These are phyloP conservation scores for Anagrus nilaparvatae DNA, from an alignment of 1,140 invertebrate species.

Conservation along the genomic window DNA sequence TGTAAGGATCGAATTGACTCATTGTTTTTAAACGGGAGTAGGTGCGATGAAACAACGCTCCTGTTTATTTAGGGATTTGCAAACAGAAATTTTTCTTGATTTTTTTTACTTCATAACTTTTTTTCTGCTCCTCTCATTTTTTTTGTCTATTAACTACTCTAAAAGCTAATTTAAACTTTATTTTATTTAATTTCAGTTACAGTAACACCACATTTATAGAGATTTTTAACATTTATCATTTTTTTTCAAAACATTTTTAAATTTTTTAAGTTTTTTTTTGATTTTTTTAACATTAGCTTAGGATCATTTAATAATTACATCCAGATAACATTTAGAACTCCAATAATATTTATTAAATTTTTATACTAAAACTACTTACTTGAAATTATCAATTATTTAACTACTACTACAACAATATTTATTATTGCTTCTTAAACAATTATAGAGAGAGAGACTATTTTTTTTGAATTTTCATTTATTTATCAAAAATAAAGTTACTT, in stretches of 20 bases:
- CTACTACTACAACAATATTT: too few species aligned
- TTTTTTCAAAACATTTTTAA: slow-evolving; percentile 1
- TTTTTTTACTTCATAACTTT: slow-evolving; percentile 1
- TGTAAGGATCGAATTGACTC: slow-evolving; percentile 39
- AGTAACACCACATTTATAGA: too few species aligned
- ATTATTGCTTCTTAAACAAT: too few species aligned
- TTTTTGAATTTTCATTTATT: too few species aligned
- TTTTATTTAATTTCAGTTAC: not conserved
- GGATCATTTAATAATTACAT: slow-evolving; percentile 10
- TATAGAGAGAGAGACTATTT: too few species aligned
- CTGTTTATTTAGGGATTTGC: slow-evolving; percentile 34
- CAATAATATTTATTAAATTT: too few species aligned
- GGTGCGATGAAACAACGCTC: slow-evolving; percentile 21
- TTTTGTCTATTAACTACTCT: not conserved
- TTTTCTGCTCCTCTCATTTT: slow-evolving; percentile 5
- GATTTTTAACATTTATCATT: too few species aligned
- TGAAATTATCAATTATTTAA: too few species aligned
- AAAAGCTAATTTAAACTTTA: not conserved
- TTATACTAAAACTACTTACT: too few species aligned
- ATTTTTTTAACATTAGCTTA: slow-evolving; percentile 8
- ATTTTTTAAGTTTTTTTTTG: slow-evolving; percentile 8
- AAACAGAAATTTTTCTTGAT: slow-evolving; percentile 17
- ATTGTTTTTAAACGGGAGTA: slow-evolving; percentile 41
- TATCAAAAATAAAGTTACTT: too few species aligned
- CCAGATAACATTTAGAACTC: too few species aligned